Conservation (phyloP, 2,113 vertebrate genomes). For the Taxidea taxus region DNA sequence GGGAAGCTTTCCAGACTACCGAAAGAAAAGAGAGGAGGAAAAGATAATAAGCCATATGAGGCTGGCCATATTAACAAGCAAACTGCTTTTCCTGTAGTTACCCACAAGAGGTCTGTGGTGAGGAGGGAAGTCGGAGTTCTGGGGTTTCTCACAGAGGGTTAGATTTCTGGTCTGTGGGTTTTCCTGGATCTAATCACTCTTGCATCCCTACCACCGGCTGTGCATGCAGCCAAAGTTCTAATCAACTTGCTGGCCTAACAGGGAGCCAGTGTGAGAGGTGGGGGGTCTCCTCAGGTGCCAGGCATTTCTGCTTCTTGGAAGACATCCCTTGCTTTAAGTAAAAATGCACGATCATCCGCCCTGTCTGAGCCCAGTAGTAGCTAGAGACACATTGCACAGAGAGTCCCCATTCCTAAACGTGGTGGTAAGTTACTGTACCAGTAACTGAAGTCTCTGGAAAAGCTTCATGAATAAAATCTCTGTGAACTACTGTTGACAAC, state of each 20-base stretch:
- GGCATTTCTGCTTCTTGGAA: neutral
- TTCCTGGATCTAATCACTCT: neutral
- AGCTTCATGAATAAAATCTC: neutral
- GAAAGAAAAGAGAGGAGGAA: neutral
- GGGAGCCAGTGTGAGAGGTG: fast-evolving
- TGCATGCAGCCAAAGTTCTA: fast-evolving
- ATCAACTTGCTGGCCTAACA: neutral
- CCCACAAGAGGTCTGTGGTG: neutral
- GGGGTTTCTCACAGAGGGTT: neutral
- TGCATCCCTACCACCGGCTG: neutral
- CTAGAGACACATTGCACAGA: neutral
- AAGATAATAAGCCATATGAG: neutral
- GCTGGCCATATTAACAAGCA: fast-evolving
- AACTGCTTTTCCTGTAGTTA: fast-evolving
- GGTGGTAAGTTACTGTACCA: neutral
- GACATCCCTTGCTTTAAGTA: neutral
- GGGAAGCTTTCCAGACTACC: neutral
- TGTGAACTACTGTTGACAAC: no score
- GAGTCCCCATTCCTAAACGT: neutral
- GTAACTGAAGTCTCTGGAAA: neutral
- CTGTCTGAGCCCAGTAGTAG: neutral
- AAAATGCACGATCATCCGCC: fast-evolving
- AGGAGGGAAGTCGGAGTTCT: neutral
- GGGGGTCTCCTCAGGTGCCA: fast-evolving
- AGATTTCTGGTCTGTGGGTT: neutral